A percentile compares a stretch with the other conserved stretches of the same genome.
These are phyloP conservation scores for Xyrichtys novacula DNA, from an alignment of 2,797 vertebrate species.

Conservation along the genomic window DNA sequence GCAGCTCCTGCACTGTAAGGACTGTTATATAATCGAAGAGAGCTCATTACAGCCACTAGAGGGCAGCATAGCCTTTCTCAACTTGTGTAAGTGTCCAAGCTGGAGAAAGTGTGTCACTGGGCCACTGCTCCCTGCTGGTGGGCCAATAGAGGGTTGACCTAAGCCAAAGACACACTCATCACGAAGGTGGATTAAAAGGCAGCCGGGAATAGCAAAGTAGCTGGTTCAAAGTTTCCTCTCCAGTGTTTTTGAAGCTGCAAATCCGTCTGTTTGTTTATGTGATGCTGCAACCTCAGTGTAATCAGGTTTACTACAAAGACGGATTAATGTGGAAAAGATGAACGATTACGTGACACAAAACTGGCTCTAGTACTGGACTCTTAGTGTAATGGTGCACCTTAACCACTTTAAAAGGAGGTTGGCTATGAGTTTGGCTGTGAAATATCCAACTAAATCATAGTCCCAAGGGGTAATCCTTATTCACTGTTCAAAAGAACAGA, in stretches of 20 bases:
- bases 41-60: slow-evolving; percentile 34
- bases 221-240: not conserved
- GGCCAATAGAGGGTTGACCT: slow-evolving; percentile 21
- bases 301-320: not conserved
- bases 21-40: not conserved
- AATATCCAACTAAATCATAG: too few relatives aligned
- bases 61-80: slow-evolving; percentile 44
- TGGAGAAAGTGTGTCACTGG: slow-evolving; percentile 56
- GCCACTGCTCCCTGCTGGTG: slow-evolving; percentile 27
- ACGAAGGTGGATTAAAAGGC: slow-evolving; percentile 32
- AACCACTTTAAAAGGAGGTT: too few relatives aligned
- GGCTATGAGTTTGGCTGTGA: too few relatives aligned
- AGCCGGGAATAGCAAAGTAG: slow-evolving; percentile 31
- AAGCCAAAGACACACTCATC: slow-evolving; percentile 31
- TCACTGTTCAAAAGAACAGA: too few relatives aligned
- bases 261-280: not conserved
- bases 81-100: slow-evolving; percentile 21
- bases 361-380: too few relatives aligned
- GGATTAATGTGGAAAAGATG: too few relatives aligned
- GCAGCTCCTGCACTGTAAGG: not conserved
- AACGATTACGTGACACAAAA: too few relatives aligned
- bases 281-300: not conserved
- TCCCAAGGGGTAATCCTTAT: too few relatives aligned
- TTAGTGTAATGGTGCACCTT: too few relatives aligned
- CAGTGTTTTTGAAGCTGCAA: not conserved